These are phyloP conservation scores for Rhagoletis pomonella DNA, from an alignment of 1,140 invertebrate species.

Conservation along the genomic window DNA sequence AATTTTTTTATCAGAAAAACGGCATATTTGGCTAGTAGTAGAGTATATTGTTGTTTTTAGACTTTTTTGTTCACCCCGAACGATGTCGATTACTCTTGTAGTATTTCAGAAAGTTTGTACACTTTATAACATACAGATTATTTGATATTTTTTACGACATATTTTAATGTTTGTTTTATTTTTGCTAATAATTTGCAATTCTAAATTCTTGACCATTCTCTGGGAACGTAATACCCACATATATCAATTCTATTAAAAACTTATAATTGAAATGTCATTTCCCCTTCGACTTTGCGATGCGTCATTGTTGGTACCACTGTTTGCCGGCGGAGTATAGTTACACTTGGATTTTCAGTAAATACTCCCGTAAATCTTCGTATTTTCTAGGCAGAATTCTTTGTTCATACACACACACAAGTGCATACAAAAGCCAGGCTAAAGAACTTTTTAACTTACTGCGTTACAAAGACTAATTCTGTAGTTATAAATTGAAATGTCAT, in stretches of 20 bases:
- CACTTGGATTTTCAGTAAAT: not conserved
- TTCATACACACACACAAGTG: not conserved
- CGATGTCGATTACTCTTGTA: too few relatives aligned
- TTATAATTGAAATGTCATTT: slow-evolving; percentile 49
- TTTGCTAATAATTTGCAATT: not conserved
- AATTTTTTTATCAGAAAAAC: too few relatives aligned
- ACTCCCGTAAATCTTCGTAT: slow-evolving; percentile 4
- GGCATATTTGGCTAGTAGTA: too few relatives aligned
- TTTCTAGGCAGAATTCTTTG: not conserved
- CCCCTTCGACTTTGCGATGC: not conserved
- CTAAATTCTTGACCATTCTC: not conserved
- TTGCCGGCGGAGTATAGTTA: not conserved
- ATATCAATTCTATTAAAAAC: not conserved
- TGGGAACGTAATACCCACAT: not conserved
- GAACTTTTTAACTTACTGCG: not conserved
- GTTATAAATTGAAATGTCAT: slow-evolving; percentile 52
- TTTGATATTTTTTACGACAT: too few relatives aligned
- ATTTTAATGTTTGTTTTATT: too few relatives aligned
- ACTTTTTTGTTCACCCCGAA: too few relatives aligned
- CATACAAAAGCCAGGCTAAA: not conserved
- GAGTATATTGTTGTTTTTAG: too few relatives aligned
- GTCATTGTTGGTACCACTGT: not conserved
- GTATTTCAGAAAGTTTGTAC: too few relatives aligned
- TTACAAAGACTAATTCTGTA: slow-evolving; percentile 26
- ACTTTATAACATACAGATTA: too few relatives aligned